phyloP scores from a whole-genome alignment of 2,797 vertebrate species.

The Amniataba percoides region DNA sequence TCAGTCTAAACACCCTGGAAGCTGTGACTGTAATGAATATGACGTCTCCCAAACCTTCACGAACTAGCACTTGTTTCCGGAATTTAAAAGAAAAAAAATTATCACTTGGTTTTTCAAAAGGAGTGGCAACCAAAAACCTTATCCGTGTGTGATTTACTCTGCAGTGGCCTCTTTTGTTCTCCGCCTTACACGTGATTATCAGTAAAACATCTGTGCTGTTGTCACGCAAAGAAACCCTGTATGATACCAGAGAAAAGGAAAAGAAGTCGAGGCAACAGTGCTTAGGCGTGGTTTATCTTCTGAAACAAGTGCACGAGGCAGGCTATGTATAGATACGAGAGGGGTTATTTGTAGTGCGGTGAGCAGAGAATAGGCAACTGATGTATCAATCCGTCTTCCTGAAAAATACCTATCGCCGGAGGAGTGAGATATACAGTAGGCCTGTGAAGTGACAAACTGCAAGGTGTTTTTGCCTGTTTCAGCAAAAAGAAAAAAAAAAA shows the following conservation, averaged over 20 bases:
- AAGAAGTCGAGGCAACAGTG: background rate
- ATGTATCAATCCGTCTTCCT: slow-evolving; percentile 73
- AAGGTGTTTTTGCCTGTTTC: slow-evolving; percentile 68
- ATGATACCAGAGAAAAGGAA: background rate
- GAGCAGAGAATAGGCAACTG: slow-evolving; percentile 51
- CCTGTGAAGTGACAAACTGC: slow-evolving; percentile 70
- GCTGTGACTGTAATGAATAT: background rate
- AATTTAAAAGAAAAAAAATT: background rate
- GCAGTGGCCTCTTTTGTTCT: background rate
- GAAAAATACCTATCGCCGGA: slow-evolving; percentile 67
- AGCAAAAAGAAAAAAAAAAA: slow-evolving; percentile 63
- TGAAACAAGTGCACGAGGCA: slow-evolving; percentile 42
- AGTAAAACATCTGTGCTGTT: background rate
- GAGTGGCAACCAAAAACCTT: background rate
- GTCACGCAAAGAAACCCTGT: background rate
- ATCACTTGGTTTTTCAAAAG: background rate
- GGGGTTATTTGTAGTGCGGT: slow-evolving; percentile 65
- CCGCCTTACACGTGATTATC: no score
- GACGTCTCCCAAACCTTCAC: background rate
- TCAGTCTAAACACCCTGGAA: no score
- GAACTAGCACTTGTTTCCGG: background rate
- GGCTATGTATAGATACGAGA: slow-evolving; percentile 43
- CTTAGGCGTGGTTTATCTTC: slow-evolving; percentile 36
- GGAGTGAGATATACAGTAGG: slow-evolving; percentile 68
- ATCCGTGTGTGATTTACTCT: background rate